Evolutionary conservation across 1,140 invertebrate species (phyloP).

Genomic region (Holotrichia oblita): DNA sequence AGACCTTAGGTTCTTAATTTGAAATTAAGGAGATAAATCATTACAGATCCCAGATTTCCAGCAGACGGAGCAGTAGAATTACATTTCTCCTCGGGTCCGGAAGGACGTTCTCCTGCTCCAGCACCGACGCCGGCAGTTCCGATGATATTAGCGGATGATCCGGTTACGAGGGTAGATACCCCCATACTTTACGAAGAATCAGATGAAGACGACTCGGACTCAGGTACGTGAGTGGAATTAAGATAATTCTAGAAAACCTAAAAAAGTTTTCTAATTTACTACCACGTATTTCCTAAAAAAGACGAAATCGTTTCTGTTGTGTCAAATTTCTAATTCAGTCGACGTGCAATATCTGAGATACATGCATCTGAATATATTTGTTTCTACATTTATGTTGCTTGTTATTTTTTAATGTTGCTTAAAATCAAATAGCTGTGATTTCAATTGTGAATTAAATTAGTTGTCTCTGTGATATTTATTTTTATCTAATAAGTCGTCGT

Average conservation of each 20-base stretch:
- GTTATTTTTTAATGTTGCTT: too few relatives aligned
- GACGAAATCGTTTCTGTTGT: too few relatives aligned
- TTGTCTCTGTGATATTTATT: too few relatives aligned
- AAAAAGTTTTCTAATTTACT: background rate
- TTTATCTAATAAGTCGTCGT: too few relatives aligned
- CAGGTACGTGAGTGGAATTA: slow-evolving; percentile 50
- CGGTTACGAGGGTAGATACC: slow-evolving; percentile 82
- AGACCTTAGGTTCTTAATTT: background rate
- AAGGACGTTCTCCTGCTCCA: slow-evolving; percentile 68
- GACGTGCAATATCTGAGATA: too few relatives aligned
- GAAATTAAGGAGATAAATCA: slow-evolving; percentile 10
- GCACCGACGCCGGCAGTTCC: slow-evolving; percentile 77
- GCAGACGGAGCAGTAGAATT: slow-evolving; percentile 84
- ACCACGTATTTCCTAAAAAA: background rate
- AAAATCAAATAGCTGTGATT: too few relatives aligned
- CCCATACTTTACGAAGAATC: slow-evolving; percentile 76
- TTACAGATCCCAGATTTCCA: slow-evolving; percentile 73
- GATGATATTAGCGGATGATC: slow-evolving; percentile 70
- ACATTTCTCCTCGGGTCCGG: slow-evolving; percentile 76
- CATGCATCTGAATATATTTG: too few relatives aligned
- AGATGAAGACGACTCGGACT: slow-evolving; percentile 61
- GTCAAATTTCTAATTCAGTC: too few relatives aligned
- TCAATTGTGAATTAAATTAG: too few relatives aligned
- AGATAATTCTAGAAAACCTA: background rate
- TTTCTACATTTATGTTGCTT: too few relatives aligned